These are phyloP conservation scores for Hylia prasina DNA, from an alignment of 2,113 vertebrate genomes.

Conservation along the genomic window DNA sequence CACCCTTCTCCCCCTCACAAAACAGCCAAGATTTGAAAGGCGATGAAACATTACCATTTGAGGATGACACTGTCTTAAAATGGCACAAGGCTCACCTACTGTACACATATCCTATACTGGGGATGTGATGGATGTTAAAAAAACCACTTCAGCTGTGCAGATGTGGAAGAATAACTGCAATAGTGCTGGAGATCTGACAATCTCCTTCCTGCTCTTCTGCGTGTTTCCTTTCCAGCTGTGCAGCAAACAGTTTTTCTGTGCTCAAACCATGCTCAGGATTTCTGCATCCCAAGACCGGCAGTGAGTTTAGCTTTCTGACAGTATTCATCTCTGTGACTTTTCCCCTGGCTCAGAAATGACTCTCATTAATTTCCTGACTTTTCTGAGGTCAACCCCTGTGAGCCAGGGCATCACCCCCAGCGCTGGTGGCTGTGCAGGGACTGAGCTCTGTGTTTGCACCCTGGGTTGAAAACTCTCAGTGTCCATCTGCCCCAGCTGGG, in stretches of 20 bases:
- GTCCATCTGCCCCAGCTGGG: background rate
- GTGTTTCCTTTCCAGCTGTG: background rate
- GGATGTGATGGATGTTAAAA: background rate
- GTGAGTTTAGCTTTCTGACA: background rate
- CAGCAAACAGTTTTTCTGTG: background rate
- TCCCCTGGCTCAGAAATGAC: background rate
- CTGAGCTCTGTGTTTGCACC: background rate
- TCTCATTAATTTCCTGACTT: background rate
- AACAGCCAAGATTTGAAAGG: background rate
- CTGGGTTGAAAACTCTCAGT: background rate
- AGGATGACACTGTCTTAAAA: background rate
- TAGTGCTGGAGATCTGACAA: background rate
- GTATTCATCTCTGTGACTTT: background rate
- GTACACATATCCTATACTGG: rapidly evolving
- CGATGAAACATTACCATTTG: background rate
- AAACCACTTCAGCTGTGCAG: background rate
- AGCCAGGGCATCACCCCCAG: background rate
- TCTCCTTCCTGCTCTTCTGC: background rate
- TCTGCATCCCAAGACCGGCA: rapidly evolving
- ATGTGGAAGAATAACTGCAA: background rate
- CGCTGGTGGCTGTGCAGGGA: rapidly evolving
- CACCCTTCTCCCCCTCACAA: rapidly evolving
- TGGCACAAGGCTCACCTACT: background rate
- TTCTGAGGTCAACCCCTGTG: background rate
- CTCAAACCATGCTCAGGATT: background rate